Percentiles rank a stretch among this genome's conserved stretches.
These are phyloP conservation scores for Homarus americanus DNA, from an alignment of 1,140 invertebrate species.

Conservation along the genomic window DNA sequence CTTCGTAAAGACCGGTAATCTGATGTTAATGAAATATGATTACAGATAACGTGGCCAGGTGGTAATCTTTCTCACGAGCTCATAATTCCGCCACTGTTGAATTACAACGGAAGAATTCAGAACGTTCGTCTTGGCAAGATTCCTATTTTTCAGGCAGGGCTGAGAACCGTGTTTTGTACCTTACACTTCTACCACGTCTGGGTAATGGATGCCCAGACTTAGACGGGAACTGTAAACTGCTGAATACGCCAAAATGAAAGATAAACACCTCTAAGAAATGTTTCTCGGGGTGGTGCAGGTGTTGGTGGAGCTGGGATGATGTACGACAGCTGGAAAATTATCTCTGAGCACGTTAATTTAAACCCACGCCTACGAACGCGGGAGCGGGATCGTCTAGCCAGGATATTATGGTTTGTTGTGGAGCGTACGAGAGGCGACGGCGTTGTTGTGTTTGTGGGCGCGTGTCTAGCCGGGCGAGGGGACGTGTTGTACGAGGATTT, in stretches of 20 bases:
- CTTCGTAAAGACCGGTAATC: too few relatives aligned
- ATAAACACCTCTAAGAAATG: background rate
- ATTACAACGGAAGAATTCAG: background rate
- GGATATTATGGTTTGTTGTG: background rate
- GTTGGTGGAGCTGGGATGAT: background rate
- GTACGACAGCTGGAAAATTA: background rate
- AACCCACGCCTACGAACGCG: background rate
- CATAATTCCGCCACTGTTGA: background rate
- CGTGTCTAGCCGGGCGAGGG: background rate
- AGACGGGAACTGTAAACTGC: background rate
- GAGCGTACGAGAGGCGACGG: background rate
- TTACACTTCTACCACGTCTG: background rate
- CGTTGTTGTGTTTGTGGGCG: background rate
- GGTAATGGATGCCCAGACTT: background rate
- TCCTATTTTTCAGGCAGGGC: background rate
- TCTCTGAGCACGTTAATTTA: background rate
- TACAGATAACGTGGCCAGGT: background rate
- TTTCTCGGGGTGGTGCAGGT: background rate
- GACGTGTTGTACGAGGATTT: background rate
- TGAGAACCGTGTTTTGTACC: background rate
- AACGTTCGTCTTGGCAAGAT: background rate
- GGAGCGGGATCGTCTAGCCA: too few relatives aligned
- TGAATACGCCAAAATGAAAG: background rate
- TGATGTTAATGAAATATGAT: background rate
- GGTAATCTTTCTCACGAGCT: background rate